Evolutionary conservation across 2,113 vertebrate genomes (phyloP).

Genomic region (Trichechus manatus): DNA sequence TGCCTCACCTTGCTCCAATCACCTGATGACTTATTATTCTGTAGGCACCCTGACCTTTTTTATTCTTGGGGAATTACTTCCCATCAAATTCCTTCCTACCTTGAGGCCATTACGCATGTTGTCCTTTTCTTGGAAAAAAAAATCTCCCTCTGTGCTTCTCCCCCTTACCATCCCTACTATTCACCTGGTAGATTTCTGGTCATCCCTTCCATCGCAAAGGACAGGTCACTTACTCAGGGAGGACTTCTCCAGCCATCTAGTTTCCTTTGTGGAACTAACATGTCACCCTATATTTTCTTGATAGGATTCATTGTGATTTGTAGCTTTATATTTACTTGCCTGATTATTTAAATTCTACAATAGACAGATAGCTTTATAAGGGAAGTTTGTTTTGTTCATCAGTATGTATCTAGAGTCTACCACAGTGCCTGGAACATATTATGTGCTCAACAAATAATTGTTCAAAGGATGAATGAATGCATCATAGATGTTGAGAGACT

Average conservation of each 20-base stretch:
- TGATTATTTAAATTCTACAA: background rate
- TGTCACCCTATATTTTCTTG: background rate
- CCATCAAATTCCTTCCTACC: background rate
- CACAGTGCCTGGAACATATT: background rate
- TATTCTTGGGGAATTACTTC: background rate
- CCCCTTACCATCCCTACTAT: background rate
- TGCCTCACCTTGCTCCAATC: background rate
- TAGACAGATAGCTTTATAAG: background rate
- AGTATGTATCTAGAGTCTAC: background rate
- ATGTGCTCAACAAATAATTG: background rate
- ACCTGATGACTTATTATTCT: background rate
- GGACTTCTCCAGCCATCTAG: background rate
- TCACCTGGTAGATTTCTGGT: background rate
- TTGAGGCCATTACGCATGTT: background rate
- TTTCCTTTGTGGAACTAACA: background rate
- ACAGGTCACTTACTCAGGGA: background rate
- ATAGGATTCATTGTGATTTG: background rate
- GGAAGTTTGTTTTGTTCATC: background rate
- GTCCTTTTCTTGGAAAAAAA: background rate
- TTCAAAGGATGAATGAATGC: background rate
- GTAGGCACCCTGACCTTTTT: background rate
- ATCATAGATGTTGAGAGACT: background rate
- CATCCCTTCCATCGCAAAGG: background rate
- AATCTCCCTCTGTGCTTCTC: background rate
- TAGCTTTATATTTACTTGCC: constrained; percentile 3